Evolutionary conservation across 2,797 vertebrate species (phyloP).

Genomic region (Hapalemur alaotrensis): DNA sequence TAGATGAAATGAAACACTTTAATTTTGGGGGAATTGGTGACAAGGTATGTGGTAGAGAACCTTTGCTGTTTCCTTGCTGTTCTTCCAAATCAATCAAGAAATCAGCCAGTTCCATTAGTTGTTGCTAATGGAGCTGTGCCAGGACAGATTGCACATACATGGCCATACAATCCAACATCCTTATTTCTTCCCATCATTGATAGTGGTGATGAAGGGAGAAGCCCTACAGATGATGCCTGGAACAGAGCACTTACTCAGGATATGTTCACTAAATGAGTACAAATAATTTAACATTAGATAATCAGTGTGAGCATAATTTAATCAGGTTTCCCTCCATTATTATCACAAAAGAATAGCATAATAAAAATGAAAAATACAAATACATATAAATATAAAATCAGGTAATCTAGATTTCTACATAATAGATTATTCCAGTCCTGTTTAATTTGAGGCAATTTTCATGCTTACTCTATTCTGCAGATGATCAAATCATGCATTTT

Average conservation of each 20-base stretch:
- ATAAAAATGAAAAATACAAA: neutral
- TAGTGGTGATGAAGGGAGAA: neutral
- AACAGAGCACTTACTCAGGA: neutral
- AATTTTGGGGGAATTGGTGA: neutral
- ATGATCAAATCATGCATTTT: neutral
- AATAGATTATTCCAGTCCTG: neutral
- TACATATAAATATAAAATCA: neutral
- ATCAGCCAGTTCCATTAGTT: neutral
- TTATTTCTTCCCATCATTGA: neutral
- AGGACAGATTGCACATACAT: neutral
- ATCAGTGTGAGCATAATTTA: neutral
- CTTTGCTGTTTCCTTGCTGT: neutral
- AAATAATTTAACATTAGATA: neutral
- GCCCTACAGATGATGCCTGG: neutral
- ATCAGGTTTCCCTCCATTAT: neutral
- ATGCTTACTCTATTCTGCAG: neutral
- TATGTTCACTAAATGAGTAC: neutral
- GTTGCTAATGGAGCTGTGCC: neutral
- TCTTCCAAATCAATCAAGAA: neutral
- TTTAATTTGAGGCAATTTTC: neutral
- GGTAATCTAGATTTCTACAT: neutral
- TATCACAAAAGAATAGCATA: neutral
- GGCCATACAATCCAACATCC: rapidly evolving
- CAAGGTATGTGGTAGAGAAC: neutral
- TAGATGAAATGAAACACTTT: neutral